Percentiles rank a stretch among this genome's conserved stretches.
phyloP scores from a whole-genome alignment of 1,140 invertebrate species.

The Ceratitis capitata region DNA sequence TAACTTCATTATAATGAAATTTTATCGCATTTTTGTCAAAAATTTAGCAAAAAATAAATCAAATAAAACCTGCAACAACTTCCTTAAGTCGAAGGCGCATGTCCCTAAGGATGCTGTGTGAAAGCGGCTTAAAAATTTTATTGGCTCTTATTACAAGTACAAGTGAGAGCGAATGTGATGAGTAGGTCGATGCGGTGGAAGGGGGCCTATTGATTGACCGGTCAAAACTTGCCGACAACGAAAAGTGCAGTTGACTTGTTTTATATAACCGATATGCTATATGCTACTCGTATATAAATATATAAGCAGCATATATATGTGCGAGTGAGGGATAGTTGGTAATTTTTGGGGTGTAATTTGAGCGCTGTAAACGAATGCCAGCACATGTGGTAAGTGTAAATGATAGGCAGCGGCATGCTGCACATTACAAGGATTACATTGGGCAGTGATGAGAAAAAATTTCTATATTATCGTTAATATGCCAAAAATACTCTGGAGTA shows the following conservation, averaged over 20 bases:
- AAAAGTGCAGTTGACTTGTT: not conserved
- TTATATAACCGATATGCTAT: too few species aligned
- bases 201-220: slow-evolving; percentile 13
- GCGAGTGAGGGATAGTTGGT: not conserved
- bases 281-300: too few species aligned
- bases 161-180: not conserved
- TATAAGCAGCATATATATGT: too few species aligned
- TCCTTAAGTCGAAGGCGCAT: not conserved
- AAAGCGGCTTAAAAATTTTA: not conserved
- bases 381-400: slow-evolving; percentile 9
- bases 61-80: not conserved
- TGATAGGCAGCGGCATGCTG: not conserved
- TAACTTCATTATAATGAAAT: slow-evolving; percentile 23
- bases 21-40: not conserved
- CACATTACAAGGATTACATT: slow-evolving; percentile 5
- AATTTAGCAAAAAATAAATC: not conserved
- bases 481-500: too few species aligned
- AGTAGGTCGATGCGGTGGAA: not conserved
- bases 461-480: too few species aligned
- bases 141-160: not conserved
- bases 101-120: slow-evolving; percentile 4
- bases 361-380: slow-evolving; percentile 5
- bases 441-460: not conserved
- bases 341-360: not conserved
- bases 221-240: not conserved